Evolutionary conservation across 53 echinoderm and acorn worm species (phyloP), one percentile per base, ranked within the genome.

Genomic region (Stichopus horrens): DNA sequence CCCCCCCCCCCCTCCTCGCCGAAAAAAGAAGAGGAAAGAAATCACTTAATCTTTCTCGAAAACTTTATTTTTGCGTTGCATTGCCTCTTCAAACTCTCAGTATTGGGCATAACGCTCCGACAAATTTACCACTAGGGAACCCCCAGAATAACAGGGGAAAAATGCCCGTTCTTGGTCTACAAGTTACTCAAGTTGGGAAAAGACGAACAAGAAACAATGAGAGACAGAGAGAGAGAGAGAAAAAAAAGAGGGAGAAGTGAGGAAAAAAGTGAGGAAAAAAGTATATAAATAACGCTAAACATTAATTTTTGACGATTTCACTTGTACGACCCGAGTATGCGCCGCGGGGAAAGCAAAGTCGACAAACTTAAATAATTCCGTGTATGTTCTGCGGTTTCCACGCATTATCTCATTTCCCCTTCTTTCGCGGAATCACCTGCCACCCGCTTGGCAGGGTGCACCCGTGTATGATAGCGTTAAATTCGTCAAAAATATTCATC

Each of bases 371-470:
- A 81, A 57, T 57, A 56, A 56, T 81, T 81, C 23, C 81, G 81
- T 81, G 56, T 81, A 57, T 76, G 21, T 81, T 81, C 21, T 81
- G 56, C 56, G 81, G 81, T 81, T 81, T 18, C 58, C 81, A 81
- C 81, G 58, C 81, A 81, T 81, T 81, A 81, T 81, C 81, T 81
- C 81, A 81, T 81, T 81, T 81, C 81, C 81, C 57, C 18, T 81
- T 18, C 20, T 58, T 81, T 56, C 81, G 81, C 81, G 81, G 81
- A 57, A 81, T 81, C 81, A 81, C 81, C 81, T 81, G 81, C 58
- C 81, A 56, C 55, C 8, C 58, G 56, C 81, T 54, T 56, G 81
- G 56, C 81, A 58, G 8, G 56, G 57, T 81, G 81, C 81, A 81
- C 81, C 81, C 81, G 81, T 81, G 81, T 81, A 81, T 56, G 9